Evolutionary conservation across 2,797 vertebrate species (phyloP), one percentile per base, ranked within the genome.

Genomic region (Acanthurus leucopareius): DNA sequence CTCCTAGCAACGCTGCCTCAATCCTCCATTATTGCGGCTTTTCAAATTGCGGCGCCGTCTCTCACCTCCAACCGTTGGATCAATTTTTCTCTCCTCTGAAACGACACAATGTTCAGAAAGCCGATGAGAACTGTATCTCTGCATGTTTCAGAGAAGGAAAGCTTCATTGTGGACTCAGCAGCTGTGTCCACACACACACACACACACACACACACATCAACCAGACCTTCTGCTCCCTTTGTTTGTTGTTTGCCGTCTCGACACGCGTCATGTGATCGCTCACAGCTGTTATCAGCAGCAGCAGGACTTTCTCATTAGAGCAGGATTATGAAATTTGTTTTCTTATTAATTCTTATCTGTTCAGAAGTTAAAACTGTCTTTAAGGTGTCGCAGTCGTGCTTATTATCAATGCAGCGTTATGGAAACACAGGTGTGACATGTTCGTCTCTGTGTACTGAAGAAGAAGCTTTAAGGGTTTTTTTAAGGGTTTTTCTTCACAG

Each of bases 1-100:
- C 80, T 86, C 92, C 90, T 92, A 91, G 91, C 89, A 93, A 92
- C 89, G 65, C 74, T n/a, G 59, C 22, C 62, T 42, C 44, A 81
- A 65, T 67, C 61, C 58, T 53, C 40, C 35, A 25, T 62, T 74
- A 57, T 72, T 73, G 61, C 28, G 19, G 47, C 68, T 25, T 25
- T 68, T 58, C 17, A 47, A 70, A 71, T 42, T 38, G 59, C 20
- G 0, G 32, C 1, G 22, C 51, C 11, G 19, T 62, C 47, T 35
- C 53, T 82, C 74, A 60, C 32, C 22, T 52, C 57, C 22, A 79
- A 73, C 38, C 13, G 0, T 4, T 16, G 2, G 3, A 62, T 75
- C 32, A 32, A 68, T 70, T 73, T 79, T 62, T 25, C 25, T 69
- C 5, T 70, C 7, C 13, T 8, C 14, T 5, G 7, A 48, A 56